Conservation (phyloP, 2,888 invertebrate genomes). For the Metallyticus violacea region DNA sequence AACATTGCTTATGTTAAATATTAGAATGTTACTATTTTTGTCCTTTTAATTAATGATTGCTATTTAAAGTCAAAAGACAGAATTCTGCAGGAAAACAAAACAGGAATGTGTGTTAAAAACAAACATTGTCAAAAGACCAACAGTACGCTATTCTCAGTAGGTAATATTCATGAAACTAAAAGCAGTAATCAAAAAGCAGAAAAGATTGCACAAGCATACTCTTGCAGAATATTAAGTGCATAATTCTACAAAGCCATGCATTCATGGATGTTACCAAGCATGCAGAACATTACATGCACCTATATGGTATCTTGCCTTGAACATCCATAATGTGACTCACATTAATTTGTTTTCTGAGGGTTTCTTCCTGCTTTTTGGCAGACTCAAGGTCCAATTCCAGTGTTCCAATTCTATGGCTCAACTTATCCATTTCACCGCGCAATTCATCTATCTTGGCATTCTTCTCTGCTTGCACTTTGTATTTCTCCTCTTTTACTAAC, state of each 20-base stretch:
- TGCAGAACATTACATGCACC: too few relatives aligned
- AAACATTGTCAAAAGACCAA: too few relatives aligned
- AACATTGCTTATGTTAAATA: too few relatives aligned
- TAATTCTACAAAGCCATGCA: neutral
- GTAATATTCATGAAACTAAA: too few relatives aligned
- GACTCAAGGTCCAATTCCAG: neutral
- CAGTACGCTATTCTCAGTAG: too few relatives aligned
- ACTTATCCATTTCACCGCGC: conserved; percentile 26
- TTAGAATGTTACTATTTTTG: too few relatives aligned
- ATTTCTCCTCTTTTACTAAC: conserved; percentile 53
- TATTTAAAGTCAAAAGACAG: too few relatives aligned
- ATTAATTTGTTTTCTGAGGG: neutral
- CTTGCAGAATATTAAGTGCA: neutral
- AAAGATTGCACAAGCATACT: too few relatives aligned
- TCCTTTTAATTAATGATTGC: too few relatives aligned
- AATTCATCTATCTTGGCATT: conserved; percentile 47
- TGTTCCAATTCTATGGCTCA: neutral
- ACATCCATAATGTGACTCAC: neutral
- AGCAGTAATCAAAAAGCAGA: too few relatives aligned
- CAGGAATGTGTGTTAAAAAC: too few relatives aligned
- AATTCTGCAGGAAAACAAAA: too few relatives aligned
- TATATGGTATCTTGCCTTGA: neutral
- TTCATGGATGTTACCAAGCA: neutral
- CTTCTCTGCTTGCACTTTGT: conserved; percentile 44
- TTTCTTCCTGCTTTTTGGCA: neutral